Conservation (phyloP, 1,140 invertebrate species). For the Periplaneta americana region DNA sequence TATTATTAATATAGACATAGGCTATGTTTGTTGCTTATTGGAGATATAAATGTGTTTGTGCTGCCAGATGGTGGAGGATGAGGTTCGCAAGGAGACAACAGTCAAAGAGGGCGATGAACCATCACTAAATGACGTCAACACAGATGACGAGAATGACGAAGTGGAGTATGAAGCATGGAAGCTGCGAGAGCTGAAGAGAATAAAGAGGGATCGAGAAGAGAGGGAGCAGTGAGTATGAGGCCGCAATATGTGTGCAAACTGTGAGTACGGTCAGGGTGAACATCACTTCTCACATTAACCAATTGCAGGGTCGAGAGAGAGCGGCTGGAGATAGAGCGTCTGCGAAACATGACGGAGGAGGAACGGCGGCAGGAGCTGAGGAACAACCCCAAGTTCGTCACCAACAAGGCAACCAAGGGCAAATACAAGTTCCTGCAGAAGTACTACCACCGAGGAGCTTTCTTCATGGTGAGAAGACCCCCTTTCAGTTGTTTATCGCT, state of each 20-base stretch:
- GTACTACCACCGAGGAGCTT: conserved; percentile 98
- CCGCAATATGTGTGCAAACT: not conserved
- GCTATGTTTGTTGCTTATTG: no score
- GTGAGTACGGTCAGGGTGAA: not conserved
- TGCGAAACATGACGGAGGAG: conserved; percentile 95
- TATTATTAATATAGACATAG: no score
- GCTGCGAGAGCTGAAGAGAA: conserved; percentile 88
- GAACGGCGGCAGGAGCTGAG: conserved; percentile 84
- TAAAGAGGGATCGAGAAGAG: conserved; percentile 94
- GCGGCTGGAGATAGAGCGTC: conserved; percentile 81
- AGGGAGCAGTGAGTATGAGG: conserved; percentile 73
- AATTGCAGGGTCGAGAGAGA: conserved; percentile 70
- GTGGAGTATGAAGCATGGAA: conserved; percentile 98
- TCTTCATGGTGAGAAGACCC: conserved; percentile 83
- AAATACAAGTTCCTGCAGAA: conserved; percentile 99
- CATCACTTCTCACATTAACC: not conserved
- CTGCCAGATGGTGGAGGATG: conserved; percentile 77
- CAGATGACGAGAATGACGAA: conserved; percentile 98
- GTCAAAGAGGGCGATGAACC: conserved; percentile 52
- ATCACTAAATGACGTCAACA: conserved; percentile 82
- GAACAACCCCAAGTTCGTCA: conserved; percentile 89
- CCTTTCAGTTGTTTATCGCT: no score
- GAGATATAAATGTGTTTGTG: no score
- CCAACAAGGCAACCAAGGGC: conserved; percentile 94
- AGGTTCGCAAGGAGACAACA: conserved; percentile 67